Evolutionary conservation across 1,140 invertebrate genomes (phyloP), one percentile per base, ranked within the genome.

Genomic region (Eriocheir sinensis): DNA sequence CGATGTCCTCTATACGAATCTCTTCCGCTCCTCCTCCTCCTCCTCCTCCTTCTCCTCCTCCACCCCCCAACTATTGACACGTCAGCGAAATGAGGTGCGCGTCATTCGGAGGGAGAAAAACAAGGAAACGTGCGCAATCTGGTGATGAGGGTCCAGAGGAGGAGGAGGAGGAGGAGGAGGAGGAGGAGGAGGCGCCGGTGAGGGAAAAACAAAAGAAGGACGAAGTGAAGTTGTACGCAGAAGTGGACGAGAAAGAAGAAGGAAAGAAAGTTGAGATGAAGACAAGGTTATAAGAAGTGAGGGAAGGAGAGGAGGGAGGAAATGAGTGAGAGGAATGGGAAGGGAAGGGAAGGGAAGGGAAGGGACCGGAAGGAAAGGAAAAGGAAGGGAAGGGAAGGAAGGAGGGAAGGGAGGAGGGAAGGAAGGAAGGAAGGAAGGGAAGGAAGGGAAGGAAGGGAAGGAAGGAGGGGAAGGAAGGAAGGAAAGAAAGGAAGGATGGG

Each of bases 101-200:
- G 60, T 72, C 60, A 72, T 72, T 72, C 60, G n/a, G 21, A n/a
- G 60, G 60, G 60, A 72, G 60, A 72, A 72, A 72, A 72, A 72
- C 60, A 72, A 21, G 60, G 60, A n/a, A 72, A 72, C 60, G 27
- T 72, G 60, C 8, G 60, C 60, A 72, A 8, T 72, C 27, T 72
- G 21, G 60, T 72, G 60, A 72, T 72, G 60, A 72, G 60, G 21
- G 60, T 21, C 60, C 60, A 72, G 60, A 72, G 60, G n/a, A 21
- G 1, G n/a, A 72, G 60, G n/a, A 21, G 21, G 60, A 72, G 60
- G 60, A 72, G 21, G 44, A 4, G 8, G n/a, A 21, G 60, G 44
- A 15, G n/a, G 21, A 21, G n/a, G 27, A 72, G 27, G 21, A n/a
- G 2, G 60, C 2, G 27, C 17, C 21, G n/a, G 60, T 4, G 6